Evolutionary conservation across 1,140 invertebrate genomes (phyloP), one percentile per base, ranked within the genome.

Genomic region (Vanessa tameamea): DNA sequence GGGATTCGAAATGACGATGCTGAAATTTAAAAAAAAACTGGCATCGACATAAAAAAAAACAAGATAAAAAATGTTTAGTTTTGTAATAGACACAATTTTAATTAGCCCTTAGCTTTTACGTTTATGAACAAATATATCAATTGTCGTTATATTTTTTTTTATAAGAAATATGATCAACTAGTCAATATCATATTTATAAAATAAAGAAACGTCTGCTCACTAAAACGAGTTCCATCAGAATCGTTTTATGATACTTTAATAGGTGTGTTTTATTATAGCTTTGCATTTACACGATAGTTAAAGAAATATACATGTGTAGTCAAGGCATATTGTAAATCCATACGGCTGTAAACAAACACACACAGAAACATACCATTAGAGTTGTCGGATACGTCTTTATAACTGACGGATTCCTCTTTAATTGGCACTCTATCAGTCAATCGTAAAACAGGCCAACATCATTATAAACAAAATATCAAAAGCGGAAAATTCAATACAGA

Each of bases 391-490:
- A 70, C 55, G 64, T 67, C 64, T 75, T 75, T 65, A 75, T 67
- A 71, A 61, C 73, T 20, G 63, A 59, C 64, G 68, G 64, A 75
- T 75, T 75, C 73, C 73, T 75, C 69, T 75, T 55, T 75, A 75
- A 75, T 75, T 75, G 73, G 69, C 73, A 71, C 73, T 67, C 73
- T 71, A 75, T 75, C 73, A 75, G 73, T 75, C 73, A 75, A 71
- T 53, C 72, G 72, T 74, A 69, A 74, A 71, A 69, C 57, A 74
- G 51, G 69, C 73, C 68, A 75, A 66, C 63, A 20, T 75, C 66
- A 66, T 75, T 70, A 75, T 70, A 75, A 70, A 75, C 64, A 66
- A 72, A 72, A 72, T 70, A 70, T 75, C 68, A 70, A 75, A 70
- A 75, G 73, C 67, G 64, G 73, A 70, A 75, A 75, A 75, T 61